phyloP scores from a whole-genome alignment of 2,113 vertebrate species.

The Periophthalmus modestus region DNA sequence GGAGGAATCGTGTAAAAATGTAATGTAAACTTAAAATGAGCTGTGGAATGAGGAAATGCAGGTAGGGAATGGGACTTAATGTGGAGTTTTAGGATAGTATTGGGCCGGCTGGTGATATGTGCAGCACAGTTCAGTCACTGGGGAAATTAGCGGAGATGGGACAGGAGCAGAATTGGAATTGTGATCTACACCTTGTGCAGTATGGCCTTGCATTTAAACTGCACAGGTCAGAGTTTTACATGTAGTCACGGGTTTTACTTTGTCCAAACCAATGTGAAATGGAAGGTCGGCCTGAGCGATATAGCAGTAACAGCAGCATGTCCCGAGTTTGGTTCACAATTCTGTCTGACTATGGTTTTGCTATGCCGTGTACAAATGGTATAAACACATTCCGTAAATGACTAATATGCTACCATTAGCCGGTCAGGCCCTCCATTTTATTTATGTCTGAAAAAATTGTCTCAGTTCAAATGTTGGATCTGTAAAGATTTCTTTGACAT shows the following conservation, averaged over 20 bases:
- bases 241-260: not conserved
- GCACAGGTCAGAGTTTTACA: not conserved
- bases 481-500: not conserved
- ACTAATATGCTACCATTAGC: not conserved
- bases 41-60: constrained; percentile 4
- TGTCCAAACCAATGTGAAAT: not conserved
- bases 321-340: too few relatives aligned
- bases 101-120: constrained; percentile 28
- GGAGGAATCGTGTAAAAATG: not conserved
- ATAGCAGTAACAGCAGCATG: too few relatives aligned
- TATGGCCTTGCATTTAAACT: not conserved
- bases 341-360: too few relatives aligned
- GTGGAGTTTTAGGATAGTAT: constrained; percentile 39
- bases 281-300: too few relatives aligned
- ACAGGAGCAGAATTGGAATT: constrained; percentile 16
- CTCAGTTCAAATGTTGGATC: not conserved
- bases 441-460: not conserved
- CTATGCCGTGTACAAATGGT: not conserved
- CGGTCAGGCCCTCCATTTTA: not conserved
- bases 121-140: constrained; percentile 37
- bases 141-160: constrained; percentile 56
- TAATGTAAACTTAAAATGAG: not conserved
- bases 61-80: constrained; percentile 23
- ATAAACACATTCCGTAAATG: not conserved
- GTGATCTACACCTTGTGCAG: not conserved